Conservation (phyloP, 2,797 vertebrate species). For the Microctenopoma steveboyesi region DNA sequence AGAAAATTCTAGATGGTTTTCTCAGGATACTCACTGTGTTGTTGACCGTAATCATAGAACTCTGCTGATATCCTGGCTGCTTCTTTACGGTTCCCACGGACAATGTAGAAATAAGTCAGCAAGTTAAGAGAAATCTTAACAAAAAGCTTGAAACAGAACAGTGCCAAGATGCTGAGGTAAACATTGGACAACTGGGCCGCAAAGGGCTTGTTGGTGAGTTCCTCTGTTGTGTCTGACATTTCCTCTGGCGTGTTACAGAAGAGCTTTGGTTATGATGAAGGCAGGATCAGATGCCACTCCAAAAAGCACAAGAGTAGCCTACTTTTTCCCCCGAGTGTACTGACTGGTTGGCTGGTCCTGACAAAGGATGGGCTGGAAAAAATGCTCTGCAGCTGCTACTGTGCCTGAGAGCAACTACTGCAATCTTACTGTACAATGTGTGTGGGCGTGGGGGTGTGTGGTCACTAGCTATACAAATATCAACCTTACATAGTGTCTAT, state of each 20-base stretch:
- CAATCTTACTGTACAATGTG: slow-evolving; percentile 45
- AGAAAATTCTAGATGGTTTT: background rate
- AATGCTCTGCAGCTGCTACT: slow-evolving; percentile 75
- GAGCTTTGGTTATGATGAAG: slow-evolving; percentile 55
- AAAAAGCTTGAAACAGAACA: slow-evolving; percentile 98
- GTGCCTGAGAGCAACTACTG: slow-evolving; percentile 59
- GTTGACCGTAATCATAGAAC: slow-evolving; percentile 92
- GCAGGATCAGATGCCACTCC: slow-evolving; percentile 63
- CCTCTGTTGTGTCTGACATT: slow-evolving; percentile 90
- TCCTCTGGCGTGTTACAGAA: slow-evolving; percentile 71
- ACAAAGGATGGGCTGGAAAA: slow-evolving; percentile 64
- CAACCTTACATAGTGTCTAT: background rate
- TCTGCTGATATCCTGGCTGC: slow-evolving; percentile 95
- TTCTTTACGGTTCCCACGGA: slow-evolving; percentile 95
- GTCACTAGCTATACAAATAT: slow-evolving; percentile 19
- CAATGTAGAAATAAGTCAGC: slow-evolving; percentile 95
- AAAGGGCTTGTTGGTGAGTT: slow-evolving; percentile 87
- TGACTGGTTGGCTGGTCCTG: slow-evolving; percentile 52
- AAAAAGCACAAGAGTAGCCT: slow-evolving; percentile 53
- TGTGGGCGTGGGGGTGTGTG: slow-evolving; percentile 21
- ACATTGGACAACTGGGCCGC: slow-evolving; percentile 91
- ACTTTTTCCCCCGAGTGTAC: slow-evolving; percentile 53
- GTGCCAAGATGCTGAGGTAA: slow-evolving; percentile 96
- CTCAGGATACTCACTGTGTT: slow-evolving; percentile 85
- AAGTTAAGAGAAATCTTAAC: slow-evolving; percentile 96